A percentile compares a stretch with the other conserved stretches of the same genome.
phyloP scores from a whole-genome alignment of 2,113 vertebrate species.

The Corydoras sp. region DNA sequence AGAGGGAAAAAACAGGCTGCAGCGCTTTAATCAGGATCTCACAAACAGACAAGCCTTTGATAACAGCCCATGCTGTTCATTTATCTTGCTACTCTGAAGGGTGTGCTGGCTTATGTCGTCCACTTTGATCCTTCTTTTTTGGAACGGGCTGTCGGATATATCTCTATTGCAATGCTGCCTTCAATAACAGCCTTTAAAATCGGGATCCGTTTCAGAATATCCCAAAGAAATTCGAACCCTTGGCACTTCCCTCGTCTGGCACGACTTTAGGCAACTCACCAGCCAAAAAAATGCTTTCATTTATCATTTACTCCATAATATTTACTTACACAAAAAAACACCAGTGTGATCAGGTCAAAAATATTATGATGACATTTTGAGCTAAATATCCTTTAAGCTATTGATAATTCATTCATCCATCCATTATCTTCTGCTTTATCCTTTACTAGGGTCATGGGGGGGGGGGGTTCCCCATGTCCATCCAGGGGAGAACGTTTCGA shows the following conservation, averaged over 20 bases:
- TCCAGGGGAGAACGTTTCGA: too few relatives aligned
- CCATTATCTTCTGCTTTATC: too few relatives aligned
- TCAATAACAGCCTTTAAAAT: constrained; percentile 49
- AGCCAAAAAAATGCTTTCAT: neutral
- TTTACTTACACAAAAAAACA: too few relatives aligned
- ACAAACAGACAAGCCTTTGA: constrained; percentile 63
- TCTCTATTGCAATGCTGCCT: constrained; percentile 36
- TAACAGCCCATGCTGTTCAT: constrained; percentile 53
- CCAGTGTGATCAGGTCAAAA: too few relatives aligned
- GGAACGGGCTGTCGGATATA: constrained; percentile 44
- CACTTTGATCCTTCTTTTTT: constrained; percentile 58
- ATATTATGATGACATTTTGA: too few relatives aligned
- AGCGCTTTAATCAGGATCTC: constrained; percentile 61
- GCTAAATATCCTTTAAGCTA: too few relatives aligned
- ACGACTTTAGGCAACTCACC: constrained; percentile 6
- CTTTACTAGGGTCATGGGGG: too few relatives aligned
- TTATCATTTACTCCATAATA: neutral
- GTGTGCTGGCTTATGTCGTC: constrained; percentile 58
- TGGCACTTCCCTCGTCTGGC: constrained; percentile 26
- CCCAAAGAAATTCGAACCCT: constrained; percentile 23
- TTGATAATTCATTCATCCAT: too few relatives aligned
- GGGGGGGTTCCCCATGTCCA: too few relatives aligned
- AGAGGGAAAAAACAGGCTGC: constrained; percentile 8
- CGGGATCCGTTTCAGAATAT: constrained; percentile 13
- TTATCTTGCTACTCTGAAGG: constrained; percentile 59